Evolutionary conservation across 2,113 vertebrate species (phyloP), one percentile per base, ranked within the genome.

Genomic region (Pelusios castaneus): DNA sequence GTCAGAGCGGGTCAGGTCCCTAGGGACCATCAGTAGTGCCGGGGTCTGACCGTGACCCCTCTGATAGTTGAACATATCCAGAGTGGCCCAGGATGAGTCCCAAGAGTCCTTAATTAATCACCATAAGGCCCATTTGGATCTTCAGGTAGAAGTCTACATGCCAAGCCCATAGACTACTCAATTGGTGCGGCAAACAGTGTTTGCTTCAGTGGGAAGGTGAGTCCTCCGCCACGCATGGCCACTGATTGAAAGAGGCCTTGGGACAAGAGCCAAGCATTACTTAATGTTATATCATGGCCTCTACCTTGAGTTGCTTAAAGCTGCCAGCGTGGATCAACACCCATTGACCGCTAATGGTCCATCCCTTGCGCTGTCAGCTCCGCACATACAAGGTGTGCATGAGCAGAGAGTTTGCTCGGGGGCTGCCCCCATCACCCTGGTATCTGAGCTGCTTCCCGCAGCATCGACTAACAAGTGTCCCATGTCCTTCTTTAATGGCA

Each of bases 311-410:
- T 34, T 63, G 29, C 29, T 63, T 16, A 31, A 16, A 16, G 29
- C 58, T 63, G 58, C 31, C 14, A 16, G 58, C 13, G 12, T 14
- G 58, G 12, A 34, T 12, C 80, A 84, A 13, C 6, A n/a, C 89
- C 73, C 54, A 4, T 0, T 67, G 83, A n/a, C 22, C 52, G 14
- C 19, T 7, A 24, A 11, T 41, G 43, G 24, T 51, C 11, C n/a
- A 5, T 80, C 38, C 82, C 70, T 52, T 41, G 34, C 27, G 47
- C 54, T 80, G 54, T 55, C 83, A 27, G 24, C 24, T 34, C 19
- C 45, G 49, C 79, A 16, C 6, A 0, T 0, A 0, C 16, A n/a
- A n/a, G 34, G 27, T 16, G 5, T 17, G 49, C 22, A 25, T 94
- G 90, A 22, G 52, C 55, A 79, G 93, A 82, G 80, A 11, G 27